phyloP scores from a whole-genome alignment of 1,140 invertebrate species.

The Ladona fulva region DNA sequence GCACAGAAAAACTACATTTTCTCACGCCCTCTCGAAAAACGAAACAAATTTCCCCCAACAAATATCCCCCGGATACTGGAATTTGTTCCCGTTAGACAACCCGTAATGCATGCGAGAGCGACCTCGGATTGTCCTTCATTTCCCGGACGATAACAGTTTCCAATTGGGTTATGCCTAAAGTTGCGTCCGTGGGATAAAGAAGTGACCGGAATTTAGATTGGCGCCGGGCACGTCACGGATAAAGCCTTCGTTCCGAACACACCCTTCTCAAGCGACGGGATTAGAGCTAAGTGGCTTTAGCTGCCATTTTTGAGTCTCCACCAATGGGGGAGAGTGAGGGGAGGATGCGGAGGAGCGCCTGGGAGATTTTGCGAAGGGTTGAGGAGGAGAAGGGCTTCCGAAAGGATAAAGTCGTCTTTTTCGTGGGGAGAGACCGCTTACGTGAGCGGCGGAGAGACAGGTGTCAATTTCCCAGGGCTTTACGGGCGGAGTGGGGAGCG shows the following conservation, averaged over 20 bases:
- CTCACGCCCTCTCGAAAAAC: too few relatives aligned
- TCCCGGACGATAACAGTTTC: too few relatives aligned
- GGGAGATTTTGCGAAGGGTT: background rate
- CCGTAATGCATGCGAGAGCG: too few relatives aligned
- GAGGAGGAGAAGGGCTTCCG: background rate
- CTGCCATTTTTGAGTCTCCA: background rate
- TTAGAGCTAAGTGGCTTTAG: slow-evolving; percentile 1
- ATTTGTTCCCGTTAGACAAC: too few relatives aligned
- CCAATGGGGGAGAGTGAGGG: background rate
- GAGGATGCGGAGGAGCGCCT: background rate
- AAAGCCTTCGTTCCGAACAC: background rate
- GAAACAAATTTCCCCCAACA: too few relatives aligned
- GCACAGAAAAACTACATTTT: too few relatives aligned
- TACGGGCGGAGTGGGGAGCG: background rate
- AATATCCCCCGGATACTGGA: too few relatives aligned
- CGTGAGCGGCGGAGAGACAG: background rate
- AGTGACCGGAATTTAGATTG: too few relatives aligned
- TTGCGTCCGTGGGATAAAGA: too few relatives aligned
- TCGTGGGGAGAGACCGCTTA: background rate
- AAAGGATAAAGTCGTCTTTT: background rate
- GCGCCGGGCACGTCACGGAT: too few relatives aligned
- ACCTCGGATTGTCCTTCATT: too few relatives aligned
- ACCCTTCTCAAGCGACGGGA: background rate
- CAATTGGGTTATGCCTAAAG: too few relatives aligned
- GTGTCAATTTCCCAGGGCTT: slow-evolving; percentile 3